phyloP scores from a whole-genome alignment of 92 coral and sea anemone genomes.

The Montipora capitata region DNA sequence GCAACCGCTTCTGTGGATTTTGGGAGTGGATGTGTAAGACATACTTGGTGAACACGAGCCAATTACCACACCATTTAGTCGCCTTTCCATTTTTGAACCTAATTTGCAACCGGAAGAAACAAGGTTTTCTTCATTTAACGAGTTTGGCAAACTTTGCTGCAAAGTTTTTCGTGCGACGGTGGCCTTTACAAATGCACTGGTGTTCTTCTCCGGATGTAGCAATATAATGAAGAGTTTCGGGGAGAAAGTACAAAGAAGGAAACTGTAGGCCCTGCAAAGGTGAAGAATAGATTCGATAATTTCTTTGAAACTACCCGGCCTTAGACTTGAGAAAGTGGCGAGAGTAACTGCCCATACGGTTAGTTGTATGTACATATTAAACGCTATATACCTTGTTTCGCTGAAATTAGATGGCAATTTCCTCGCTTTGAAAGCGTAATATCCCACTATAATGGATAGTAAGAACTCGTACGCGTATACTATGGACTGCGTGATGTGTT shows the following conservation, averaged over 20 bases:
- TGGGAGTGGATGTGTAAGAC: too few species aligned
- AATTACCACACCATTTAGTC: too few species aligned
- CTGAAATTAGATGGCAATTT: conserved; percentile 84
- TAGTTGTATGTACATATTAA: conserved; percentile 86
- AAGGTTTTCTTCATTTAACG: background rate
- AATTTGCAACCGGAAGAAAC: background rate
- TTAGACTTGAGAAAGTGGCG: conserved; percentile 7
- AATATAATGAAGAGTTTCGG: conserved; percentile 79
- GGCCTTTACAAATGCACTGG: conserved; percentile 80
- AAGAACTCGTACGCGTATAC: conserved; percentile 61
- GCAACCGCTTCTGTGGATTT: too few species aligned
- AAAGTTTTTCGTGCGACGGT: conserved; percentile 77
- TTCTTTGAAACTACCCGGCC: background rate
- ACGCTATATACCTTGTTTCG: conserved; percentile 85
- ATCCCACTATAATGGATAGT: conserved; percentile 68
- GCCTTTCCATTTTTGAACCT: background rate
- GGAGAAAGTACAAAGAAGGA: conserved; percentile 80
- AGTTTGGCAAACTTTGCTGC: conserved; percentile 38
- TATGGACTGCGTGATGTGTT: conserved; percentile 42
- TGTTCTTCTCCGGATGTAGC: conserved; percentile 83
- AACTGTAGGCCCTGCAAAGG: conserved; percentile 71
- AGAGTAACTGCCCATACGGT: conserved; percentile 4
- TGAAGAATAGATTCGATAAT: conserved; percentile 38
- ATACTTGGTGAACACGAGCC: too few species aligned
- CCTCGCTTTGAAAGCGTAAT: conserved; percentile 88